phyloP scores from a whole-genome alignment of 2,113 vertebrate genomes.

The Motacilla alba region DNA sequence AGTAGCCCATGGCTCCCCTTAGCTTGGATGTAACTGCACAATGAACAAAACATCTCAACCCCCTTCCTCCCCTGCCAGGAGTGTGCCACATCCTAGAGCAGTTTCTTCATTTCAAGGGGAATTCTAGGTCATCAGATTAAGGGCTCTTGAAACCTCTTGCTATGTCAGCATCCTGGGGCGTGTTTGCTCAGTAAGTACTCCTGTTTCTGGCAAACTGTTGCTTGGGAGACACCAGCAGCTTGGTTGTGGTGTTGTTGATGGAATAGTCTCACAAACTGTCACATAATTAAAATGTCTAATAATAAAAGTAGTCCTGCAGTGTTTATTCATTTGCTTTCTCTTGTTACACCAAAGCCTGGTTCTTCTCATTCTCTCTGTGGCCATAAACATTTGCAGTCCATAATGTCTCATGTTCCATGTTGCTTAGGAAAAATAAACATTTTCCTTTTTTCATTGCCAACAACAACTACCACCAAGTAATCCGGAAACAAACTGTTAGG shows the following conservation, averaged over 20 bases:
- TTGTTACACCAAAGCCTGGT: neutral
- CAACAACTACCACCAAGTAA: slow-evolving; percentile 28
- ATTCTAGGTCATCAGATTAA: slow-evolving; percentile 36
- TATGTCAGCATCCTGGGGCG: neutral
- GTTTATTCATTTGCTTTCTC: slow-evolving; percentile 48
- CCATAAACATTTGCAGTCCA: slow-evolving; percentile 23
- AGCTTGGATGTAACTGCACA: neutral
- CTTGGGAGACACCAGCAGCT: slow-evolving; percentile 29
- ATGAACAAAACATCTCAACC: neutral
- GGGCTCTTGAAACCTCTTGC: slow-evolving; percentile 3
- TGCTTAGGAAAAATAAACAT: slow-evolving; percentile 66
- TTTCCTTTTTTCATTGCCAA: slow-evolving; percentile 40
- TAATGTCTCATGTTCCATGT: slow-evolving; percentile 6
- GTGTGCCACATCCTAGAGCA: neutral
- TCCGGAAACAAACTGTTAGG: slow-evolving; percentile 40
- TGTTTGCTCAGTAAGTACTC: slow-evolving; percentile 6
- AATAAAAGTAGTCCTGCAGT: slow-evolving; percentile 32
- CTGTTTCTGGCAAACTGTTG: neutral
- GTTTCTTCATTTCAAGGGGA: neutral
- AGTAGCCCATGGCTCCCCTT: neutral
- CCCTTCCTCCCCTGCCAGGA: neutral
- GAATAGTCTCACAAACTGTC: slow-evolving; percentile 25
- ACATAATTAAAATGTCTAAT: slow-evolving; percentile 32
- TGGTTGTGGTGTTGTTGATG: neutral
- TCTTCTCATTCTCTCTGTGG: slow-evolving; percentile 3